Evolutionary conservation across 2,113 vertebrate species (phyloP).

Genomic region (Corythoichthys intestinalis): DNA sequence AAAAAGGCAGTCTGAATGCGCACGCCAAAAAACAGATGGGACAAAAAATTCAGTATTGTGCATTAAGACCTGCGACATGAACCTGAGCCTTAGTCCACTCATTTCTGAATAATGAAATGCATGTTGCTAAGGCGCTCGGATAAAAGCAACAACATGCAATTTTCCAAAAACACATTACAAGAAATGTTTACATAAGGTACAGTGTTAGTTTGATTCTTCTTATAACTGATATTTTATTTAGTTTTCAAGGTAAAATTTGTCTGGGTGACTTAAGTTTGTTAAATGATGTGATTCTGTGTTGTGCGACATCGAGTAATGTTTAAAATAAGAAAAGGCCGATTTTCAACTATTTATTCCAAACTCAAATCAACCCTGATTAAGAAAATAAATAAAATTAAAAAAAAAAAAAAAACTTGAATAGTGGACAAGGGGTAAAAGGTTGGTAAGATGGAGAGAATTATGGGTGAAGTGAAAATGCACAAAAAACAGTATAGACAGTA

Average conservation of each 20-base stretch:
- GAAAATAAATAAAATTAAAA: too few relatives aligned
- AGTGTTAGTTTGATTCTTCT: neutral
- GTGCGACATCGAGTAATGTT: slow-evolving; percentile 3
- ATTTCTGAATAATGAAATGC: neutral
- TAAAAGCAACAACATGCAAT: too few relatives aligned
- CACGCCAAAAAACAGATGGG: too few relatives aligned
- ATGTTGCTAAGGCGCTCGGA: neutral
- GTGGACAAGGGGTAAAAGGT: slow-evolving; percentile 12
- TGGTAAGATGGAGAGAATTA: slow-evolving; percentile 12
- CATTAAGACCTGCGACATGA: neutral
- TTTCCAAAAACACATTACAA: neutral
- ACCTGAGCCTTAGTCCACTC: neutral
- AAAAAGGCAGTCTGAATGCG: too few relatives aligned
- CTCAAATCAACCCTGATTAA: neutral
- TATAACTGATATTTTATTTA: neutral
- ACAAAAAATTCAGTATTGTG: neutral
- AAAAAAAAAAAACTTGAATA: neutral
- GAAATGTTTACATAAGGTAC: neutral
- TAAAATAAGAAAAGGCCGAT: neutral
- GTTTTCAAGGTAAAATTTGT: neutral
- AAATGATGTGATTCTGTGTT: neutral
- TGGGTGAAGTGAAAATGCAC: slow-evolving; percentile 18
- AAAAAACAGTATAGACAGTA: slow-evolving; percentile 4
- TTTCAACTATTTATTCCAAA: neutral
- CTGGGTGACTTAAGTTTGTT: neutral